phyloP scores from a whole-genome alignment of 2,797 vertebrate species.

The Steatocranus sp. region DNA sequence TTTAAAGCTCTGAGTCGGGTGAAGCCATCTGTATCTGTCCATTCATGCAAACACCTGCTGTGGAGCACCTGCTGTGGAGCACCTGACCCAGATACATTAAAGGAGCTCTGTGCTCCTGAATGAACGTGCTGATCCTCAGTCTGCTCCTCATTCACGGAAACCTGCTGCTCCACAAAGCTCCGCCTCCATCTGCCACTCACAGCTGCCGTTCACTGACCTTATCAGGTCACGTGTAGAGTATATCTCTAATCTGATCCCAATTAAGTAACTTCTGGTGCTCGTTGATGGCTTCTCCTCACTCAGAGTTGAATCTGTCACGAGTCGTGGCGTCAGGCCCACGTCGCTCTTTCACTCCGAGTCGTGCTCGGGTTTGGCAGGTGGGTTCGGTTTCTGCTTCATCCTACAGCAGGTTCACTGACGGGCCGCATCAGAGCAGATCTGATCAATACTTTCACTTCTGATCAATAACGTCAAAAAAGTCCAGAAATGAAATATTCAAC shows the following conservation, averaged over 20 bases:
- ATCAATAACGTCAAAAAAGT: not conserved
- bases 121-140: not conserved
- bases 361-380: not conserved
- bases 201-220: not conserved
- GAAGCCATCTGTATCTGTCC: not conserved
- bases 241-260: not conserved
- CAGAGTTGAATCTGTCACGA: not conserved
- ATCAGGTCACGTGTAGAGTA: not conserved
- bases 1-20: not conserved
- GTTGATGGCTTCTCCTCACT: not conserved
- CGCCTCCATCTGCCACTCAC: not conserved
- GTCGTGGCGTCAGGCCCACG: not conserved
- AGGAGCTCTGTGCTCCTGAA: not conserved
- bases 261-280: not conserved
- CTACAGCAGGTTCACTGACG: not conserved
- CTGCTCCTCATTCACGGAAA: slow-evolving; percentile 28
- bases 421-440: not conserved
- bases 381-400: not conserved
- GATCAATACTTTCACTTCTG: not conserved
- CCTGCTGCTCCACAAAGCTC: not conserved
- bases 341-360: not conserved
- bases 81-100: not conserved
- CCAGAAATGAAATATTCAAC: not conserved
- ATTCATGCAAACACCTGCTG: not conserved
- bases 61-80: not conserved